These are phyloP conservation scores for Potamilus streckersoni DNA, from an alignment of 1,140 invertebrate species.

Conservation along the genomic window DNA sequence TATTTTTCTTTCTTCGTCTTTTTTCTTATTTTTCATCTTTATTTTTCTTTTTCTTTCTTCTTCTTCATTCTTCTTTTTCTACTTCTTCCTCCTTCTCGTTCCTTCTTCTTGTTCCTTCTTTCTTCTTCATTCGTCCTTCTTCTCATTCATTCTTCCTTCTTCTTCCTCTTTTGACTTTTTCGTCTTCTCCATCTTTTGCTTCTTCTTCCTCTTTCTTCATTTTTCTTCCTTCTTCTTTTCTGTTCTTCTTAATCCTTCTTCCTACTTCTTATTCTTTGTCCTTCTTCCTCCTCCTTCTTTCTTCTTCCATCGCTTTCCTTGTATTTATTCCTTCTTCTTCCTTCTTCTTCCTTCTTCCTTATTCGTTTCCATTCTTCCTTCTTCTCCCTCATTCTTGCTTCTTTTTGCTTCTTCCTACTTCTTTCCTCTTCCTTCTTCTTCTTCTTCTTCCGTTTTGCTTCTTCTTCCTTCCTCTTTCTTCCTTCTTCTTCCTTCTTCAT, in stretches of 20 bases:
- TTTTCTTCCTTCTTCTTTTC: not conserved
- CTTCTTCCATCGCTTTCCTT: not conserved
- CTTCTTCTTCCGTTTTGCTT: too few species aligned
- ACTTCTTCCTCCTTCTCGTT: not conserved
- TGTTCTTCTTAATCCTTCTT: not conserved
- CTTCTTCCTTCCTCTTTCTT: too few species aligned
- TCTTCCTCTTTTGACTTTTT: not conserved
- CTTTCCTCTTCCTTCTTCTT: too few species aligned
- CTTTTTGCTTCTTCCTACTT: too few species aligned
- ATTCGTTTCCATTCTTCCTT: too few species aligned
- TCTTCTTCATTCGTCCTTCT: not conserved
- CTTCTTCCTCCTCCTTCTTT: not conserved
- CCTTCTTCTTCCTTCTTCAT: not conserved
- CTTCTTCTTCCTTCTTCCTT: too few species aligned
- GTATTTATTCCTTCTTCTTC: not conserved
- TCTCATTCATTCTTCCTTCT: not conserved
- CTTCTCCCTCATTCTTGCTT: too few species aligned
- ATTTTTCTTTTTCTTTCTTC: not conserved
- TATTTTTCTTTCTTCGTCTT: not conserved
- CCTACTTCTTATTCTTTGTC: not conserved
- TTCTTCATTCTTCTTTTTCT: not conserved
- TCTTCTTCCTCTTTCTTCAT: too few species aligned
- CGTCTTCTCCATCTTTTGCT: not conserved
- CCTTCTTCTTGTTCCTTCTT: not conserved
- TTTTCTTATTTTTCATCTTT: not conserved